Percentiles rank a stretch among this genome's conserved stretches.
phyloP scores from a whole-genome alignment of 2,797 vertebrate genomes.

The Oceanodroma leucorhoa region DNA sequence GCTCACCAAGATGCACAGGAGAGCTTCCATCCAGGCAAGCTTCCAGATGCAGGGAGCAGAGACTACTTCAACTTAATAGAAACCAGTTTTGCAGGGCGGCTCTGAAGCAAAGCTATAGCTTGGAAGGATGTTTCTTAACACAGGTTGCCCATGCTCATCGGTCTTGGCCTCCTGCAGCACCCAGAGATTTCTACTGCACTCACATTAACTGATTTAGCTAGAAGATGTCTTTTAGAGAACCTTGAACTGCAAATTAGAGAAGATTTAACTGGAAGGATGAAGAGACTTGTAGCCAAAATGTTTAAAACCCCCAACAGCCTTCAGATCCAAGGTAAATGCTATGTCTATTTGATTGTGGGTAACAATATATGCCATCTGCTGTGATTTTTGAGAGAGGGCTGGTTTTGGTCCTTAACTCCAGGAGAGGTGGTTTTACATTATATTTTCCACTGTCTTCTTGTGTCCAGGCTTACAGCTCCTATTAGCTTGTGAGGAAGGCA shows the following conservation, averaged over 20 bases:
- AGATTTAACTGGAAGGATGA: not conserved
- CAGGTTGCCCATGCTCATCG: rapidly evolving
- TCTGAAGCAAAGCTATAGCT: not conserved
- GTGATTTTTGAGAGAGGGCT: not conserved
- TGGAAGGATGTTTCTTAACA: not conserved
- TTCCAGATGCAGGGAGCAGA: not conserved
- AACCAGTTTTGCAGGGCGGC: not conserved
- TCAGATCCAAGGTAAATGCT: not conserved
- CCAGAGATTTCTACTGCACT: rapidly evolving
- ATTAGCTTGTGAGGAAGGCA: not conserved
- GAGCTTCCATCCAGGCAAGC: not conserved
- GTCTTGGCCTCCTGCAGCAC: not conserved
- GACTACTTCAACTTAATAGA: not conserved
- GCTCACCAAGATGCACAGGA: not conserved
- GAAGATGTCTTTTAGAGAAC: not conserved
- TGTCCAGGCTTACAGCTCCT: not conserved
- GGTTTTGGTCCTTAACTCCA: not conserved
- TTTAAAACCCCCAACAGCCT: not conserved
- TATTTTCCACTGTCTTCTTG: not conserved
- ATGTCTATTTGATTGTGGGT: not conserved
- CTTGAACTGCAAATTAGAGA: not conserved
- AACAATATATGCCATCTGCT: not conserved
- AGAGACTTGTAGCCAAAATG: not conserved
- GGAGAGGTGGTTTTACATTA: not conserved
- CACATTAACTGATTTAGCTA: not conserved